These are phyloP conservation scores for Leptinotarsa haldemani DNA, from an alignment of 2,888 invertebrate genomes.

Conservation along the genomic window DNA sequence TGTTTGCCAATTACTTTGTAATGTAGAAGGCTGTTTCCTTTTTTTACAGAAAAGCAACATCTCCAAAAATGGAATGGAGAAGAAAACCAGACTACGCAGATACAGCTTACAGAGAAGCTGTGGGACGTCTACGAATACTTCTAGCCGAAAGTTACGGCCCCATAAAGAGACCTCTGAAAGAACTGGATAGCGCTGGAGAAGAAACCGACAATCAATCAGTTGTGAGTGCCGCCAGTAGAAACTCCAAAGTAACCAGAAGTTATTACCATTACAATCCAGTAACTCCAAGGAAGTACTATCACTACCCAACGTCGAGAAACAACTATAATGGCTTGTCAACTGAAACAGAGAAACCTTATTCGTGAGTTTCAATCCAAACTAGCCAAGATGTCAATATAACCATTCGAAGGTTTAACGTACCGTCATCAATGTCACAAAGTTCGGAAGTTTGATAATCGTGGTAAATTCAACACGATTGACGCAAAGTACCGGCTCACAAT, in stretches of 20 bases:
- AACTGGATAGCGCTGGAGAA: conserved; percentile 70
- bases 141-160: conserved; percentile 80
- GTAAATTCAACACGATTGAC: no score
- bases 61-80: conserved; percentile 66
- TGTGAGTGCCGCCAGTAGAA: conserved; percentile 62
- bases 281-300: conserved; percentile 51
- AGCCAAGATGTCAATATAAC: no score
- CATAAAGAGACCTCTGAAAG: conserved; percentile 66
- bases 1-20: background rate
- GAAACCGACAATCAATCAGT: conserved; percentile 71
- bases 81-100: conserved; percentile 84
- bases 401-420: no score
- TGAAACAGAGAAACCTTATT: conserved; percentile 39
- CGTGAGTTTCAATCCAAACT: conserved; percentile 35
- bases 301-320: conserved; percentile 49
- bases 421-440: no score
- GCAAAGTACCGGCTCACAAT: no score
- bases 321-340: conserved; percentile 31
- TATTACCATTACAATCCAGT: conserved; percentile 51
- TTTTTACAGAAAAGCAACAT: conserved; percentile 57
- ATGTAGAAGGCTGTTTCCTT: background rate
- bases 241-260: conserved; percentile 49
- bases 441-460: no score
- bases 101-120: conserved; percentile 86
- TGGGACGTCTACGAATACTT: conserved; percentile 80